A percentile compares a stretch with the other conserved stretches of the same genome.
phyloP scores from a whole-genome alignment of 2,797 vertebrate species.

The Phoebastria nigripes region DNA sequence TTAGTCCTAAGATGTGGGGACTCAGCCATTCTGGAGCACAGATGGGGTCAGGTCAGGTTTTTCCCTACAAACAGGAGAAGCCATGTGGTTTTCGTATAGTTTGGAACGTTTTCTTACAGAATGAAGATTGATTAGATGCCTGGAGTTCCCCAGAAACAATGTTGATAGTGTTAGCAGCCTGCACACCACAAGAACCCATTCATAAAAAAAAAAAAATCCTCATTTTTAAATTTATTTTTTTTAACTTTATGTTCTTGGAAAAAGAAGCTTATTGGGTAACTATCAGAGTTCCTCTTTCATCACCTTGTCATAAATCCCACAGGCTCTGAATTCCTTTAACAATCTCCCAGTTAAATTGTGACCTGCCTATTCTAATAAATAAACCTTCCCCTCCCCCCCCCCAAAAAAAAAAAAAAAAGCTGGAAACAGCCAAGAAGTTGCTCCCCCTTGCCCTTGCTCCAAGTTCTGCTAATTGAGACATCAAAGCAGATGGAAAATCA shows the following conservation, averaged over 20 bases:
- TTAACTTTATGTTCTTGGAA: constrained; percentile 45
- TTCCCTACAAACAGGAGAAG: constrained; percentile 56
- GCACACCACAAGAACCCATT: constrained; percentile 62
- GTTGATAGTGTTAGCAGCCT: constrained; percentile 69
- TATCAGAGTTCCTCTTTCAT: constrained; percentile 65
- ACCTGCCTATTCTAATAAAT: constrained; percentile 57
- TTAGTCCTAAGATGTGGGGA: not conserved
- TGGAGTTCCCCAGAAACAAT: constrained; percentile 67
- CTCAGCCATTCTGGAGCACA: constrained; percentile 42
- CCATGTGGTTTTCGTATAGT: constrained; percentile 67
- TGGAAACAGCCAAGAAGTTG: constrained; percentile 23
- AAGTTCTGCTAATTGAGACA: constrained; percentile 51
- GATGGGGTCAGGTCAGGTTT: constrained; percentile 48
- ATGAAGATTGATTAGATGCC: constrained; percentile 69
- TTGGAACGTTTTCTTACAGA: constrained; percentile 56
- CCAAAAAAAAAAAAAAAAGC: not conserved
- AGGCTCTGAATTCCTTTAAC: constrained; percentile 61
- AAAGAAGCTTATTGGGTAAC: constrained; percentile 62
- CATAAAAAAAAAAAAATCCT: constrained; percentile 43
- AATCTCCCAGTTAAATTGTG: constrained; percentile 60
- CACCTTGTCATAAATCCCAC: constrained; percentile 64
- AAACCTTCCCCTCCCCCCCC: not conserved
- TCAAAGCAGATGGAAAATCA: constrained; percentile 48
- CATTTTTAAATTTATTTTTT: constrained; percentile 30
- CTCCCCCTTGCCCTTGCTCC: not conserved